These are phyloP conservation scores for Pinctada fucata DNA, from an alignment of 2,888 invertebrate genomes.

Conservation along the genomic window DNA sequence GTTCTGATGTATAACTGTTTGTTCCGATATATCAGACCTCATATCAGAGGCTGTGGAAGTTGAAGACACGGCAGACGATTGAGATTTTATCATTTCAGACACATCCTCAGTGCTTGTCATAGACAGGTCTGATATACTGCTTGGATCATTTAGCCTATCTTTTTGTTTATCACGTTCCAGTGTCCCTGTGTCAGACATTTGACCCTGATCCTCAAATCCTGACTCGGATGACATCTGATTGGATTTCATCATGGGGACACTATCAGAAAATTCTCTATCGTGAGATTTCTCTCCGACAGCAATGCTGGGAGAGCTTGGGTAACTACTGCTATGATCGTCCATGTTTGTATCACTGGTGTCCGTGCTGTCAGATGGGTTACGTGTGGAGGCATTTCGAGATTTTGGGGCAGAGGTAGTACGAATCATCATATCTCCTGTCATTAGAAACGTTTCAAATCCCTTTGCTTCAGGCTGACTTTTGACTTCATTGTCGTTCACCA, in stretches of 20 bases:
- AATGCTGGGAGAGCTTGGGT: constrained; percentile 21
- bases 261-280: constrained; percentile 22
- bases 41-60: constrained; percentile 57
- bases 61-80: constrained; percentile 52
- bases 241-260: constrained; percentile 21
- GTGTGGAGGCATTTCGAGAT: constrained; percentile 45
- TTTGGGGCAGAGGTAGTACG: constrained; percentile 85
- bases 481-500: constrained; percentile 36
- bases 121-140: constrained; percentile 50
- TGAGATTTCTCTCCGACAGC: constrained; percentile 12
- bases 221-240: constrained; percentile 53
- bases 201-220: constrained; percentile 57
- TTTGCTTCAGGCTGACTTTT: constrained; percentile 47
- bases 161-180: constrained; percentile 46
- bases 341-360: constrained; percentile 48
- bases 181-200: constrained; percentile 51
- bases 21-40: constrained; percentile 55
- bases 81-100: constrained; percentile 51
- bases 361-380: constrained; percentile 49
- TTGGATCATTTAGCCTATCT: constrained; percentile 46
- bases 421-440: constrained; percentile 97
- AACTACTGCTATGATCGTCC: constrained; percentile 14
- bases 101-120: constrained; percentile 48
- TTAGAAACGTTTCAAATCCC: constrained; percentile 85
- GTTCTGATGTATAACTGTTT: constrained; percentile 54